Percentiles rank a stretch among this genome's conserved stretches.
phyloP scores from a whole-genome alignment of 2,113 vertebrate species.

The Passerina amoena region DNA sequence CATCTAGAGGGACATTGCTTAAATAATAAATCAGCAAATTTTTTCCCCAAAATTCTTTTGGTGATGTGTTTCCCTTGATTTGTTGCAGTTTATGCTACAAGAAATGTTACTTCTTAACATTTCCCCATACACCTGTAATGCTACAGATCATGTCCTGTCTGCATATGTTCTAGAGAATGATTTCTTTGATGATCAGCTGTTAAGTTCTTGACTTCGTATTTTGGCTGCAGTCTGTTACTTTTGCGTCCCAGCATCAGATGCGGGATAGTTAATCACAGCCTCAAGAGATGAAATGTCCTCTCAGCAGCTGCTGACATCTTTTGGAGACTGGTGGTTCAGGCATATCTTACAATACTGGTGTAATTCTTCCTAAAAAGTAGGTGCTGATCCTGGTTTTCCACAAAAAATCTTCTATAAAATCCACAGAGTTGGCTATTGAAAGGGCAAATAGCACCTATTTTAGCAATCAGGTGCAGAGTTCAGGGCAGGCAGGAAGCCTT shows the following conservation, averaged over 20 bases:
- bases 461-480: constrained; percentile 27
- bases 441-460: constrained; percentile 49
- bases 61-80: neutral
- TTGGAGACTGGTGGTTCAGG: neutral
- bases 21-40: neutral
- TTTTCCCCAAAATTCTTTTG: neutral
- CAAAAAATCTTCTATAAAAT: constrained; percentile 2
- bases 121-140: neutral
- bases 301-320: neutral
- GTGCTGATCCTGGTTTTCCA: constrained; percentile 18
- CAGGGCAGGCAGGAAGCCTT: neutral
- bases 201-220: neutral
- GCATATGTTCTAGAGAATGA: accelerated
- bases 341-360: neutral
- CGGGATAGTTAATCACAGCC: neutral
- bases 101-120: neutral
- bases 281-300: neutral
- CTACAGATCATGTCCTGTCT: neutral
- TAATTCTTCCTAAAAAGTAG: neutral
- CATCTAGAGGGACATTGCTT: neutral
- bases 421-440: neutral
- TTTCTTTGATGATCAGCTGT: neutral
- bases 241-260: neutral
- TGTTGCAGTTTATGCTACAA: neutral
- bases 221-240: neutral